Conservation (phyloP, 2,888 invertebrate species). For the Cerastoderma edule region DNA sequence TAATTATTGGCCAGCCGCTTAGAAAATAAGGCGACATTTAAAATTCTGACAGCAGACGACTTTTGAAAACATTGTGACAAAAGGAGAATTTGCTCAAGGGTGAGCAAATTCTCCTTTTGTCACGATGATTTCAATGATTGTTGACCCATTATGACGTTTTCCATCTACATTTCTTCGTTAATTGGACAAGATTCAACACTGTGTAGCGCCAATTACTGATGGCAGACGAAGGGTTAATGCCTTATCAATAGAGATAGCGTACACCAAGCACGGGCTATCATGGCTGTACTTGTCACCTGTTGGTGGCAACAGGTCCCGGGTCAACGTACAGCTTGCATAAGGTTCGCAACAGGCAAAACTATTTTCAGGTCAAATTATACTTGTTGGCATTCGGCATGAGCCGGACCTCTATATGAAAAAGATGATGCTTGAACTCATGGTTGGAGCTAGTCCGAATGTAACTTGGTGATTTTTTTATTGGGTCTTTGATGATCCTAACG, state of each 20-base stretch:
- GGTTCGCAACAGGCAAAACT: too few relatives aligned
- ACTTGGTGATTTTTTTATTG: too few relatives aligned
- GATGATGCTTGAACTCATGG: too few relatives aligned
- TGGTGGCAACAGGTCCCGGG: too few relatives aligned
- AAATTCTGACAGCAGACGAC: too few relatives aligned
- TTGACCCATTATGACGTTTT: neutral
- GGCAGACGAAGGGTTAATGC: neutral
- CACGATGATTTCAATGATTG: neutral
- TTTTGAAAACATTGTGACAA: neutral
- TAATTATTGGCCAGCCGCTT: neutral
- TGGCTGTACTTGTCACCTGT: neutral
- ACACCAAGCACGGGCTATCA: neutral
- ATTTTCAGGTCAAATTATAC: too few relatives aligned
- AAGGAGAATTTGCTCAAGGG: neutral
- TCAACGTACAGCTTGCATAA: too few relatives aligned
- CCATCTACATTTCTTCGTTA: neutral
- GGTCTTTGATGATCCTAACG: too few relatives aligned
- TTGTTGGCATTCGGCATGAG: too few relatives aligned
- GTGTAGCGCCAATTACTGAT: neutral
- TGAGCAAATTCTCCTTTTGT: conserved; percentile 1
- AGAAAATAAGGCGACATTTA: neutral
- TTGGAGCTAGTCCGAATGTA: too few relatives aligned
- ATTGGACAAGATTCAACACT: neutral
- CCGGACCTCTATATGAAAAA: too few relatives aligned
- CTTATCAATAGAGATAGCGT: neutral